Evolutionary conservation across 2,797 vertebrate genomes (phyloP).

Genomic region (Acrocephalus scirpaceus): DNA sequence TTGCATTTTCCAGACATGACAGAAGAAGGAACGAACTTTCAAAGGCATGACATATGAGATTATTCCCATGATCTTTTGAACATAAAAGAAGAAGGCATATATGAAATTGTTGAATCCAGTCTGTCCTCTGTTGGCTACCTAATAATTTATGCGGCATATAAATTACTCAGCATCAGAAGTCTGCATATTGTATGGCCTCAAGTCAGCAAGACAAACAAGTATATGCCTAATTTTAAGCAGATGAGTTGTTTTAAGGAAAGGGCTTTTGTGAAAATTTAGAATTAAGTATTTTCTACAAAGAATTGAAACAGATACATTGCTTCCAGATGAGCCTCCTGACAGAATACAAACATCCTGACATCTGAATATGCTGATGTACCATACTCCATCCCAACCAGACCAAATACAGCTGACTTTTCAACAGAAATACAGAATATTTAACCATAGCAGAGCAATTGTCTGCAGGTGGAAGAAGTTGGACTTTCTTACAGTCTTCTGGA

Average conservation of each 20-base stretch:
- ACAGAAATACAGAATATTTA: neutral
- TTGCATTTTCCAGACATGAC: slow-evolving; percentile 7
- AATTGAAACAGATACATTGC: neutral
- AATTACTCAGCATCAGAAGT: slow-evolving; percentile 28
- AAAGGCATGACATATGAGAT: slow-evolving; percentile 1
- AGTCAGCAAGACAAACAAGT: slow-evolving; percentile 48
- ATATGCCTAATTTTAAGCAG: slow-evolving; percentile 58
- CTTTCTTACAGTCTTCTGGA: neutral
- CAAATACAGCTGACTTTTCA: neutral
- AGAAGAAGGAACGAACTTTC: slow-evolving; percentile 1
- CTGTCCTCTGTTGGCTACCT: neutral
- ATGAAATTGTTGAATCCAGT: neutral
- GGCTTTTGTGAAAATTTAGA: slow-evolving; percentile 31
- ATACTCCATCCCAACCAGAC: neutral
- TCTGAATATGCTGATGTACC: neutral
- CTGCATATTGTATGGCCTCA: neutral
- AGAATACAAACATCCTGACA: neutral
- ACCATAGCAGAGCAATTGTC: neutral
- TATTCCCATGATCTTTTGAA: slow-evolving; percentile 34
- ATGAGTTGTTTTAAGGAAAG: slow-evolving; percentile 20
- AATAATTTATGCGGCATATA: slow-evolving; percentile 24
- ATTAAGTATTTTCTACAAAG: slow-evolving; percentile 17
- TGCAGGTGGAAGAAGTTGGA: neutral
- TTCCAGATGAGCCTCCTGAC: slow-evolving; percentile 40
- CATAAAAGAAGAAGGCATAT: slow-evolving; percentile 6